Evolutionary conservation across 1,140 invertebrate genomes (phyloP).

Genomic region (Aphidius ervi): DNA sequence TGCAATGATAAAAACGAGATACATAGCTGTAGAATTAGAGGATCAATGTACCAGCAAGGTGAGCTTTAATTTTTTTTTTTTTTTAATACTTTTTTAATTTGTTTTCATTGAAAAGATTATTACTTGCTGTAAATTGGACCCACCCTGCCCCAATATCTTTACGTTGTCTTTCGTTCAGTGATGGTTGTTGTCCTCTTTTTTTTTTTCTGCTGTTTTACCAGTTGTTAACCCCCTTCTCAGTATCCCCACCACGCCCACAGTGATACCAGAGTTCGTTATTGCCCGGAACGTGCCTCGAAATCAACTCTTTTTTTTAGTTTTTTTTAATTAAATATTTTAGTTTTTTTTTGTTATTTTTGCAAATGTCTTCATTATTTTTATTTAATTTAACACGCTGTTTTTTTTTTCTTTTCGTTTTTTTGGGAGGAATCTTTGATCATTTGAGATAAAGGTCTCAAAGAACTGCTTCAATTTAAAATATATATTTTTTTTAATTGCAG

Average conservation of each 20-base stretch:
- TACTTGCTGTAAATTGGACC: slow-evolving; percentile 11
- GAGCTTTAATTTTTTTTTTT: slow-evolving; percentile 24
- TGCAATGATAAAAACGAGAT: slow-evolving; percentile 45
- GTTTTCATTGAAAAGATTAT: neutral
- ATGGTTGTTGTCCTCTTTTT: neutral
- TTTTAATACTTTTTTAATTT: neutral
- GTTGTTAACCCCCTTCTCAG: slow-evolving; percentile 20
- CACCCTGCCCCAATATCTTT: slow-evolving; percentile 9
- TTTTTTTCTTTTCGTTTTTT: too few relatives aligned
- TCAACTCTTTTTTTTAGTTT: too few relatives aligned
- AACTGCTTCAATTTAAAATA: too few relatives aligned
- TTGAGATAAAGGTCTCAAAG: too few relatives aligned
- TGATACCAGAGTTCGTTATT: neutral
- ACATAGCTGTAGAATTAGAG: slow-evolving; percentile 31
- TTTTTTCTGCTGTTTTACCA: neutral
- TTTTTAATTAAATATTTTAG: too few relatives aligned
- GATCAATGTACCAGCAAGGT: slow-evolving; percentile 53
- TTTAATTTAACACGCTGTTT: too few relatives aligned
- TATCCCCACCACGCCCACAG: slow-evolving; percentile 35
- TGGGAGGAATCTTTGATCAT: too few relatives aligned
- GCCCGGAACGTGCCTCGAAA: too few relatives aligned
- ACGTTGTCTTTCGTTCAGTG: neutral
- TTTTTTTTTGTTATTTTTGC: too few relatives aligned
- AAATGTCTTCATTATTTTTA: too few relatives aligned
- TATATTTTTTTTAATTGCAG: too few relatives aligned